Conservation (phyloP, 2,113 vertebrate species). For the Plotosus lineatus region DNA sequence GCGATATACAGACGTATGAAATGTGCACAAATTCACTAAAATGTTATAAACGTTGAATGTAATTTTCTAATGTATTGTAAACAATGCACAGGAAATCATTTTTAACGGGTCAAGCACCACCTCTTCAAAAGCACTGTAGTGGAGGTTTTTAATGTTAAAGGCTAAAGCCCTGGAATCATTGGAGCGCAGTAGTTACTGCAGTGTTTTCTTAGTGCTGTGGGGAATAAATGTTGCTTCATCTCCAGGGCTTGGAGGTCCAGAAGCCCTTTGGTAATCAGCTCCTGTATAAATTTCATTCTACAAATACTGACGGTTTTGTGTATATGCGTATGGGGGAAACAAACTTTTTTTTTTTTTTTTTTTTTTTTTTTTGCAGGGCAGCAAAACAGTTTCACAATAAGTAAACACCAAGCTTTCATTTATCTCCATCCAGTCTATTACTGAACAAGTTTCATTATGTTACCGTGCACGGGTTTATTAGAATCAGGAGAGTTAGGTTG, state of each 20-base stretch:
- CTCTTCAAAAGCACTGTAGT: not conserved
- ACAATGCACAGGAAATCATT: not conserved
- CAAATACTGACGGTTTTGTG: not conserved
- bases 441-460: not conserved
- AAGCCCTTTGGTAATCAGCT: not conserved
- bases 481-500: not conserved
- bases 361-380: not conserved
- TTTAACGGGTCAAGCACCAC: not conserved
- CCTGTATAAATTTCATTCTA: not conserved
- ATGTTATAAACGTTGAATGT: no score
- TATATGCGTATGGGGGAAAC: no score
- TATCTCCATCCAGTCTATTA: not conserved
- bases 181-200: not conserved
- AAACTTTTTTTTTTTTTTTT: no score
- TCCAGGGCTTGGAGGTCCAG: not conserved
- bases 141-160: not conserved
- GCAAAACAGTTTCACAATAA: not conserved
- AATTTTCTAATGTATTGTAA: not conserved
- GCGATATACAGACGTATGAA: not conserved
- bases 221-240: not conserved
- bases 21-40: not conserved
- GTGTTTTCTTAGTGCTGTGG: not conserved
- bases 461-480: not conserved
- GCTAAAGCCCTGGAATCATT: not conserved
- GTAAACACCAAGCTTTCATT: not conserved